A percentile compares a stretch with the other conserved stretches of the same genome.
Conservation (phyloP, 1,140 invertebrate genomes). For the Meloidogyne chitwoodi region DNA sequence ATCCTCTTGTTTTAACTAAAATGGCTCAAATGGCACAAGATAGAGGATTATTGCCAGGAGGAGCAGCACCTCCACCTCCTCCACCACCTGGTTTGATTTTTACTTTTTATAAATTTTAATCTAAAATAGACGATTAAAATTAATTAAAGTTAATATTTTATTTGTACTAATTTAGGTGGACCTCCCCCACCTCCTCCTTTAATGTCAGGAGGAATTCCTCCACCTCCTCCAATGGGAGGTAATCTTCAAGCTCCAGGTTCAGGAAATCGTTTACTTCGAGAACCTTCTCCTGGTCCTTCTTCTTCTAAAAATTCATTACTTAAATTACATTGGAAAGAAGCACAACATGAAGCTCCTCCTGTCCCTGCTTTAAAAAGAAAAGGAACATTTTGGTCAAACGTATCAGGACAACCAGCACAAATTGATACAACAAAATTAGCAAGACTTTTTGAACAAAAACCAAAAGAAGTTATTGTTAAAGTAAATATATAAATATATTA, state of each 20-base stretch:
- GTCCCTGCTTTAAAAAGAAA: constrained; percentile 67
- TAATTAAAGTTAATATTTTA: background rate
- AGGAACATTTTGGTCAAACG: constrained; percentile 89
- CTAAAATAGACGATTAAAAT: background rate
- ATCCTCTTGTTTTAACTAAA: constrained; percentile 52
- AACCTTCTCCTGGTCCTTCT: constrained; percentile 41
- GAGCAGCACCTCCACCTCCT: constrained; percentile 44
- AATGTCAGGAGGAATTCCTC: constrained; percentile 46
- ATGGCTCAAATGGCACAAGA: constrained; percentile 46
- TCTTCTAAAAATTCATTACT: constrained; percentile 71
- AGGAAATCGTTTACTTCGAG: constrained; percentile 15
- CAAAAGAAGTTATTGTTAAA: constrained; percentile 76
- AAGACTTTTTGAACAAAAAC: constrained; percentile 88
- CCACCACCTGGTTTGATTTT: constrained; percentile 16
- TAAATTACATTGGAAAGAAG: constrained; percentile 96
- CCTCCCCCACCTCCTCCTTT: constrained; percentile 56
- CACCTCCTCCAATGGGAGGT: constrained; percentile 61
- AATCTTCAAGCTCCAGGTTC: constrained; percentile 48
- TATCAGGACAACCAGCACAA: constrained; percentile 66
- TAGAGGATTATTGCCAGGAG: constrained; percentile 50
- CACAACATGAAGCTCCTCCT: constrained; percentile 75
- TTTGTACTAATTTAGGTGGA: background rate
- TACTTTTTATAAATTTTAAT: background rate
- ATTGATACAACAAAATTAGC: constrained; percentile 90
- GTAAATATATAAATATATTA: background rate